A percentile compares a stretch with the other conserved stretches of the same genome.
phyloP scores from a whole-genome alignment of 2,888 invertebrate genomes.

The Artemia sinica region DNA sequence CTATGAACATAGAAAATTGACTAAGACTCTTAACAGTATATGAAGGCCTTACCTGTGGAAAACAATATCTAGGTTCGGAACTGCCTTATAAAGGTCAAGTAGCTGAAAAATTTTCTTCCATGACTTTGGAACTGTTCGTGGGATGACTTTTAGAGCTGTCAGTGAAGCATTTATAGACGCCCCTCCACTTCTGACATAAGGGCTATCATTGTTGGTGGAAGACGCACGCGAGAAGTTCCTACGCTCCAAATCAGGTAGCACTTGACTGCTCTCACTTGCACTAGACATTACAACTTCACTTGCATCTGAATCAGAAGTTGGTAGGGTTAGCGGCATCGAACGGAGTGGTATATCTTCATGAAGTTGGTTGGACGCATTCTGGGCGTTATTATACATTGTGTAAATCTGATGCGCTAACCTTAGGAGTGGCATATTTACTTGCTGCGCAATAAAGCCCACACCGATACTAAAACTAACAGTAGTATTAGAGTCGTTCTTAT shows the following conservation, averaged over 20 bases:
- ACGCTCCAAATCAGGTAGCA: constrained; percentile 23
- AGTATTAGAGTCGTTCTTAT: constrained; percentile 37
- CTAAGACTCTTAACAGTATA: too few relatives aligned
- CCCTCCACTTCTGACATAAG: background rate
- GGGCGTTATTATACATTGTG: constrained; percentile 92
- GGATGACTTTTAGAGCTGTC: constrained; percentile 18
- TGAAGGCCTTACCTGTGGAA: constrained; percentile 42
- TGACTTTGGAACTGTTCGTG: constrained; percentile 49
- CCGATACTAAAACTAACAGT: constrained; percentile 77
- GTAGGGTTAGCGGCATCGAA: constrained; percentile 24
- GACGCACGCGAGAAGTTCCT: constrained; percentile 28
- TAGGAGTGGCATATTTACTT: constrained; percentile 86
- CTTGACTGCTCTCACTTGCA: background rate
- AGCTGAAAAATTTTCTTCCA: constrained; percentile 88
- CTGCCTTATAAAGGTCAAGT: constrained; percentile 75
- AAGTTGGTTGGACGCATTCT: constrained; percentile 77
- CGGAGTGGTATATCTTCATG: constrained; percentile 42
- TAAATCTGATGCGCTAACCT: constrained; percentile 84
- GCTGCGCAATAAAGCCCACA: constrained; percentile 75
- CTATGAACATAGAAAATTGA: too few relatives aligned
- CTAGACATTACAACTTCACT: constrained; percentile 2
- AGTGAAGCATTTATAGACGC: background rate
- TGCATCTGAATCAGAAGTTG: constrained; percentile 22
- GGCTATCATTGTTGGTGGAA: background rate
- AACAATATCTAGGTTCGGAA: constrained; percentile 86